Conservation (phyloP, 1,140 invertebrate genomes). For the Metopolophium dirhodum region DNA sequence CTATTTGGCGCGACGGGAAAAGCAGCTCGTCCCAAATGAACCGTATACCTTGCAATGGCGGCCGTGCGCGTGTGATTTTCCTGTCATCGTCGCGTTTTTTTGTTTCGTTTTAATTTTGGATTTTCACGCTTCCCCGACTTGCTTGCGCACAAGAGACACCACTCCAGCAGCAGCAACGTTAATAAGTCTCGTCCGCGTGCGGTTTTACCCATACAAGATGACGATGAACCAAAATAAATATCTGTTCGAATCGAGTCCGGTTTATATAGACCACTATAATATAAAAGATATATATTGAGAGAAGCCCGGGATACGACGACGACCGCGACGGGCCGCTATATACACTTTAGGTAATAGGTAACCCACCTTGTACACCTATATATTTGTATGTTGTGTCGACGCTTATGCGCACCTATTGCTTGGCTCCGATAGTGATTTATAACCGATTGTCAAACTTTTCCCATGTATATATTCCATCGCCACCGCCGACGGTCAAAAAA, state of each 20-base stretch:
- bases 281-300: not conserved
- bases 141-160: not conserved
- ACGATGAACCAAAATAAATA: not conserved
- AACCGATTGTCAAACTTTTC: slow-evolving; percentile 51
- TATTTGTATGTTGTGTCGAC: not conserved
- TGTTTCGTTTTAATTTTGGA: not conserved
- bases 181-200: not conserved
- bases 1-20: slow-evolving; percentile 20
- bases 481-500: slow-evolving; percentile 14
- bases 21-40: not conserved
- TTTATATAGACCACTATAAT: not conserved
- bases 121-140: slow-evolving; percentile 25
- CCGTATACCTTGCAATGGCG: slow-evolving; percentile 36
- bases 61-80: not conserved
- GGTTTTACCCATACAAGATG: not conserved
- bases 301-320: not conserved
- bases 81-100: not conserved
- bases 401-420: not conserved
- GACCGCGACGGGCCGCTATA: not conserved
- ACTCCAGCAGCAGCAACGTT: not conserved
- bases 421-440: slow-evolving; percentile 47
- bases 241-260: not conserved
- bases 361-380: not conserved
- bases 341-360: not conserved
- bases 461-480: not conserved